phyloP scores from a whole-genome alignment of 2,888 invertebrate genomes.

The Zaprionus lineosus region DNA sequence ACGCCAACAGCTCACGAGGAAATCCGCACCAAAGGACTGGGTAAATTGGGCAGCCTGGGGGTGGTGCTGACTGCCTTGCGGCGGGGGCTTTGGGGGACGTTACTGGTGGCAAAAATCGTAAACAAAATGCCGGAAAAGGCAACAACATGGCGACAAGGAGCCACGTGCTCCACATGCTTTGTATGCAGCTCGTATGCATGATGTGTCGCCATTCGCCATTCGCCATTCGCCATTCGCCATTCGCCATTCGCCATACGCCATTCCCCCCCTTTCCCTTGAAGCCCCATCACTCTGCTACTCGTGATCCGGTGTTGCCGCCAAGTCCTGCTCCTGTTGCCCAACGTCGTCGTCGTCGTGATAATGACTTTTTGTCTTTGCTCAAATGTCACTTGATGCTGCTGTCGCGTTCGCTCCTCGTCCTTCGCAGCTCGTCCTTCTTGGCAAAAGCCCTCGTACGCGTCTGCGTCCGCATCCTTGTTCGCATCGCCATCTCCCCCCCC shows the following conservation, averaged over 20 bases:
- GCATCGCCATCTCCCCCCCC: too few species aligned
- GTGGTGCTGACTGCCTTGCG: not conserved
- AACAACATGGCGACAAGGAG: slow-evolving; percentile 67
- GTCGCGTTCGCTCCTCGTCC: slow-evolving; percentile 14
- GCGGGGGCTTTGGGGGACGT: not conserved
- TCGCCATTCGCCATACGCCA: too few species aligned
- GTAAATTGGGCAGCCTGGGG: not conserved
- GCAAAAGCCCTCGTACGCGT: not conserved
- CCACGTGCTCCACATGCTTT: slow-evolving; percentile 69
- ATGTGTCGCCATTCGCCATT: slow-evolving; percentile 32
- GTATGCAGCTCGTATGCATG: slow-evolving; percentile 40
- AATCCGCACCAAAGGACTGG: slow-evolving; percentile 50
- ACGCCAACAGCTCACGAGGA: slow-evolving; percentile 57
- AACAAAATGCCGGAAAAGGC: slow-evolving; percentile 77
- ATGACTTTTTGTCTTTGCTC: slow-evolving; percentile 77
- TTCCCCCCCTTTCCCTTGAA: not conserved
- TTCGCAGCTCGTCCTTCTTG: slow-evolving; percentile 11
- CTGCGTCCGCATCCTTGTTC: not conserved
- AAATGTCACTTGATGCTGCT: slow-evolving; percentile 73
- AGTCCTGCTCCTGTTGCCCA: slow-evolving; percentile 5
- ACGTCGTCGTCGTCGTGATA: slow-evolving; percentile 72
- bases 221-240: not conserved
- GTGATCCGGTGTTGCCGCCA: slow-evolving; percentile 21
- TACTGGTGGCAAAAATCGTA: slow-evolving; percentile 55
- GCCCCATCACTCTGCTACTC: not conserved